phyloP scores from a whole-genome alignment of 2,888 invertebrate species.

The Apodemia mormo region DNA sequence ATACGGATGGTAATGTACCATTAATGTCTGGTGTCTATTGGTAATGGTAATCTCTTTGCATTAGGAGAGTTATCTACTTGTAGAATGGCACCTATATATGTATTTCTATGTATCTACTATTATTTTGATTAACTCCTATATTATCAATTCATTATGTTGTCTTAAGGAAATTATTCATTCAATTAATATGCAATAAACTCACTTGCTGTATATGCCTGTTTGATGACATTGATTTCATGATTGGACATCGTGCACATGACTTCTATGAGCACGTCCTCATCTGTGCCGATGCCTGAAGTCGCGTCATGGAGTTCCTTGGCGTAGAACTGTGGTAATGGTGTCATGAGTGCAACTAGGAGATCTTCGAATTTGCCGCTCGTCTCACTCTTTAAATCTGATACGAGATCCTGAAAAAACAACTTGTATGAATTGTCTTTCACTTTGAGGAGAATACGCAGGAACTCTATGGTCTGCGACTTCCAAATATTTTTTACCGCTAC shows the following conservation, averaged over 20 bases:
- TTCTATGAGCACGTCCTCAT: conserved; percentile 93
- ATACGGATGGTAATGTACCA: too few relatives aligned
- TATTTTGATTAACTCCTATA: too few relatives aligned
- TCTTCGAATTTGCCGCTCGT: conserved; percentile 94
- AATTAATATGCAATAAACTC: conserved; percentile 56
- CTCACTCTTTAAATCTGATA: conserved; percentile 93
- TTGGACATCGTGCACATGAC: conserved; percentile 94
- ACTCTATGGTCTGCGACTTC: too few relatives aligned
- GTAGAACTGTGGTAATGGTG: conserved; percentile 91
- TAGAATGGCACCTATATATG: too few relatives aligned
- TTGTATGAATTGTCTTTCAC: background rate
- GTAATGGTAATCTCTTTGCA: too few relatives aligned
- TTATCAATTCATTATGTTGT: too few relatives aligned
- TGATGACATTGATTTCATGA: conserved; percentile 90
- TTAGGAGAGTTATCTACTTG: too few relatives aligned
- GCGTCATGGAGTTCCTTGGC: conserved; percentile 92
- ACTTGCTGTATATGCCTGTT: conserved; percentile 89
- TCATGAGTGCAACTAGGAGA: conserved; percentile 90
- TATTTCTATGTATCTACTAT: too few relatives aligned
- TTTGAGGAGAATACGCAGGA: background rate
- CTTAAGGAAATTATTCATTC: too few relatives aligned
- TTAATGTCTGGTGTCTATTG: too few relatives aligned
- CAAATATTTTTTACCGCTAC: too few relatives aligned
- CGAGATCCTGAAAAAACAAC: conserved; percentile 82
- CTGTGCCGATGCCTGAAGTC: conserved; percentile 91